Evolutionary conservation across 2,888 invertebrate species (phyloP), one percentile per base, ranked within the genome.

Genomic region (Apomyelois bistriatella): DNA sequence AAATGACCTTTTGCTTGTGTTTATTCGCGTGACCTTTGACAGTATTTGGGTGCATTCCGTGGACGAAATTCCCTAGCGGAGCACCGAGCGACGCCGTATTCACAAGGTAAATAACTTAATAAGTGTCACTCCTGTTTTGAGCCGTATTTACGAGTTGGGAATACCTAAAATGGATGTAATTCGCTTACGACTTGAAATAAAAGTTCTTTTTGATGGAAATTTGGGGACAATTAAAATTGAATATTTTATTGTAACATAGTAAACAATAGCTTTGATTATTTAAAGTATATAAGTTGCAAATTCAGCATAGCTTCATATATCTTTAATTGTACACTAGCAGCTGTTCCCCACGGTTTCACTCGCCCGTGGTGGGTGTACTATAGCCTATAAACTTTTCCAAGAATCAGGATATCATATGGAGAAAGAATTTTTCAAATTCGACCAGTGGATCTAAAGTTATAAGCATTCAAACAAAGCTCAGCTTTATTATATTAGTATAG

Each of bases 21-120:
- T 32, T 46, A 32, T 15, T 32, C 1, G 10, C 1, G 10, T 32
- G 65, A 65, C 72, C 72, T 78, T 79, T 74, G 73, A 73, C 72
- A 76, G 79, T 67, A 71, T 46, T 32, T 32, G 70, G 71, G 73
- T 74, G 76, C 81, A 87, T 87, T 81, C 85, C 78, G 59, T 62
- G 65, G 63, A 74, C 76, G 66, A 75, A 75, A 82, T 82, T 76
- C 81, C 76, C 65, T 62, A 61, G 65, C 71, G 62, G 59, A 58
- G 46, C 54, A 57, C 57, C 57, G 22, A 22, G 22, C 22, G 58
- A 60, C 58, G 60, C 62, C 66, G 61, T 63, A 61, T 65, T 66
- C 63, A 61, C 75, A 66, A 71, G 74, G 78, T 77, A 74, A 79
- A 78, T 74, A 77, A 78, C 77, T 78, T 79, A 77, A 77, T 79